Conservation (phyloP, 2,888 invertebrate species). For the Ophion ellenae region DNA sequence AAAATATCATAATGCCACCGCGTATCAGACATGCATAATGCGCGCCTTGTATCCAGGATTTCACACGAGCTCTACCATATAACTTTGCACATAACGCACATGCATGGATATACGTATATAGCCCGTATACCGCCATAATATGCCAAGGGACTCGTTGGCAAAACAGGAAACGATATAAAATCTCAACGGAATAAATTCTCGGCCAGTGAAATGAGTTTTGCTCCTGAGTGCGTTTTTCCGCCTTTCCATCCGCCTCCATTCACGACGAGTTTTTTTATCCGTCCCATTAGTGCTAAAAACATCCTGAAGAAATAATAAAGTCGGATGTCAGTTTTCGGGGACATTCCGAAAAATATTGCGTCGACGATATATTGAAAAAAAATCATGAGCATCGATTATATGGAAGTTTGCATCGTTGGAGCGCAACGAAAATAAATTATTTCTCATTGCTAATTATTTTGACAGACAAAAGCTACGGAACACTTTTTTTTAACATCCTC, state of each 20-base stretch:
- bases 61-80: conserved; percentile 24
- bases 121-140: conserved; percentile 30
- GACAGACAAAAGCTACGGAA: no score
- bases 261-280: background rate
- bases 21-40: conserved; percentile 75
- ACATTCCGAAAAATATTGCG: background rate
- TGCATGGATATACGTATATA: background rate
- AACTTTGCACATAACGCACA: conserved; percentile 32
- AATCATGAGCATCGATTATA: no score
- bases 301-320: background rate
- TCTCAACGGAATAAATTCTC: conserved; percentile 43
- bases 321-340: background rate
- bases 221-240: conserved; percentile 15
- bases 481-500: no score
- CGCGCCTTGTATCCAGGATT: conserved; percentile 66
- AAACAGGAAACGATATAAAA: conserved; percentile 46
- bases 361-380: background rate
- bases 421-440: no score
- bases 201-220: conserved; percentile 21
- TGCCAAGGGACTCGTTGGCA: conserved; percentile 13
- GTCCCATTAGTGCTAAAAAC: background rate
- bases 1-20: conserved; percentile 74
- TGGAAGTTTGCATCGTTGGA: no score
- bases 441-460: no score
- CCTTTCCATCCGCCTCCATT: conserved; percentile 2